Conservation (phyloP, 2,113 vertebrate species). For the Tragelaphus strepsiceros region DNA sequence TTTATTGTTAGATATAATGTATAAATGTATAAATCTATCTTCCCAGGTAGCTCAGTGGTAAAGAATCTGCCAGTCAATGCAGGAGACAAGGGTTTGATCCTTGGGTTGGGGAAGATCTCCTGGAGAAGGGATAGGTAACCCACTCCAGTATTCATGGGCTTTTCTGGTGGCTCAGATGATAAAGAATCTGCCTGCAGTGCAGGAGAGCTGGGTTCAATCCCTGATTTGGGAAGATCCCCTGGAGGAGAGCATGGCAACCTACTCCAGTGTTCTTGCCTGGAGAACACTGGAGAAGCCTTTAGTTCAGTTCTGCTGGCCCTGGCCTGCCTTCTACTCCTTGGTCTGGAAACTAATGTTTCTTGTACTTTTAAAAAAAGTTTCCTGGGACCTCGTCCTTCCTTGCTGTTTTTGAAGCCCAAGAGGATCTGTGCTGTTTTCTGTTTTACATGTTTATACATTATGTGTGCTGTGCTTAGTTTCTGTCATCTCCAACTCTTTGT, state of each 20-base stretch:
- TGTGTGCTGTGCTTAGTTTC: not conserved
- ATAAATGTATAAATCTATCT: not conserved
- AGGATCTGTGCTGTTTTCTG: slow-evolving; percentile 3
- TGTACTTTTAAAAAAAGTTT: slow-evolving; percentile 11
- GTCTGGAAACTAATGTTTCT: not conserved
- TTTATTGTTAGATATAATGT: slow-evolving; percentile 60
- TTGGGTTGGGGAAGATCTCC: not conserved
- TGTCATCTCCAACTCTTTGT: not conserved
- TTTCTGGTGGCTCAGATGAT: not conserved
- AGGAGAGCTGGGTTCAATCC: not conserved
- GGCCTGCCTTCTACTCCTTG: not conserved
- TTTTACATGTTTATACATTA: not conserved
- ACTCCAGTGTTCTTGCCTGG: not conserved
- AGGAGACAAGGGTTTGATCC: too few species aligned
- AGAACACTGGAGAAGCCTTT: not conserved
- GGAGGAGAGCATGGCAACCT: not conserved
- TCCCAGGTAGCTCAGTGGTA: too few species aligned
- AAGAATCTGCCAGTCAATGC: too few species aligned
- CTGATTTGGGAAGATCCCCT: not conserved
- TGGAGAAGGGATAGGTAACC: not conserved
- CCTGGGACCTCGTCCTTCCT: slow-evolving; percentile 13
- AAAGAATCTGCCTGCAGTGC: not conserved
- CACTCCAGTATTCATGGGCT: not conserved
- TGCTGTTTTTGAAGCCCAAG: not conserved
- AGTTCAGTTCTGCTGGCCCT: not conserved